A percentile compares a stretch with the other conserved stretches of the same genome.
phyloP scores from a whole-genome alignment of 2,113 vertebrate genomes.

The Lonchura striata region DNA sequence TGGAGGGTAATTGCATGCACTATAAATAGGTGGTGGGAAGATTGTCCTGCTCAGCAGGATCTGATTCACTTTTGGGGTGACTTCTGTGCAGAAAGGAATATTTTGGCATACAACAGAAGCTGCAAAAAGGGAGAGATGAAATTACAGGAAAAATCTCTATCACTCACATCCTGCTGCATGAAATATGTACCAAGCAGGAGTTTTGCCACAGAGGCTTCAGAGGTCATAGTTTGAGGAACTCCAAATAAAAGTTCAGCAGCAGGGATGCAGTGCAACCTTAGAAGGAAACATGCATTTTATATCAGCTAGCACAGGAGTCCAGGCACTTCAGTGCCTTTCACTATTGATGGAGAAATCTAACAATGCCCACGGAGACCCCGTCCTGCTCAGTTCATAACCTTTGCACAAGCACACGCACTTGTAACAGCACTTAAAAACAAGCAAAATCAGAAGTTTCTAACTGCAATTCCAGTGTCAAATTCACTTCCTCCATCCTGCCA shows the following conservation, averaged over 20 bases:
- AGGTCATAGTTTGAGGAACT: background rate
- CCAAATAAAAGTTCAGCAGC: background rate
- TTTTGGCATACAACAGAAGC: background rate
- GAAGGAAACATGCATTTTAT: background rate
- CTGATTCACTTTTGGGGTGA: conserved; percentile 47
- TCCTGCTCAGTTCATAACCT: background rate
- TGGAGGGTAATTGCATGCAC: conserved; percentile 31
- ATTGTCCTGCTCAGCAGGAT: conserved; percentile 28
- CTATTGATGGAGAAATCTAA: background rate
- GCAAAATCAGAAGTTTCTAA: background rate
- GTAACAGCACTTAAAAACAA: background rate
- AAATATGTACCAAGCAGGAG: background rate
- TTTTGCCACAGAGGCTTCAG: background rate
- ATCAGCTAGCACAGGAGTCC: background rate
- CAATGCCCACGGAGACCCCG: fast-evolving
- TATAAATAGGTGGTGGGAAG: conserved; percentile 57
- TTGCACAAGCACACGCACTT: background rate
- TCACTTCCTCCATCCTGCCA: background rate
- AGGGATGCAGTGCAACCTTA: background rate
- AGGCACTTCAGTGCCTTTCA: background rate
- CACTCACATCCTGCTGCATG: background rate
- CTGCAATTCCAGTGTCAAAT: background rate
- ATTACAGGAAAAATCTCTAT: background rate
- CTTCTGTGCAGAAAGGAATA: conserved; percentile 6
- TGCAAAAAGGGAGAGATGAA: background rate